Evolutionary conservation across 2,797 vertebrate species (phyloP).

Genomic region (Myotis myotis): DNA sequence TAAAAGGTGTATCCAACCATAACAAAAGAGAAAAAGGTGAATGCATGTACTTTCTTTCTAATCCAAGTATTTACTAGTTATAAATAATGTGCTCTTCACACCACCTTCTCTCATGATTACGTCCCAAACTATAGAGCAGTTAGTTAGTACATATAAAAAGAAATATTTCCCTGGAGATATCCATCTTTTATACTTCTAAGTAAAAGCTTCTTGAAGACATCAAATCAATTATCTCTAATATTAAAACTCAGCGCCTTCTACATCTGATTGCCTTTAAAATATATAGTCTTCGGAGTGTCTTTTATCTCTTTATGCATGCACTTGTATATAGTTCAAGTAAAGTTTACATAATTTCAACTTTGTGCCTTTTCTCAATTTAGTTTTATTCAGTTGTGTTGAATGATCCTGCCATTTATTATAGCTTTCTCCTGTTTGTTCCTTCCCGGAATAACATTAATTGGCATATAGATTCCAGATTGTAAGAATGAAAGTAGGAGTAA

Average conservation of each 20-base stretch:
- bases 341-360: not conserved
- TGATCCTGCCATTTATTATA: not conserved
- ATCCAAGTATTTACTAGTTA: not conserved
- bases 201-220: not conserved
- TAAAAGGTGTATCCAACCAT: not conserved
- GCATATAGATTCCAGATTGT: not conserved
- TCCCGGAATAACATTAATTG: slow-evolving; percentile 36
- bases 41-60: not conserved
- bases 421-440: not conserved
- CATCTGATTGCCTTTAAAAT: not conserved
- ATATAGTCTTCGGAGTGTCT: not conserved
- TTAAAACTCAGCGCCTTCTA: not conserved
- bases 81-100: not conserved
- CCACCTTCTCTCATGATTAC: not conserved
- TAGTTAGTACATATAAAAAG: not conserved
- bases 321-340: not conserved
- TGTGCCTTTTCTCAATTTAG: not conserved
- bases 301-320: not conserved
- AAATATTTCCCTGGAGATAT: not conserved
- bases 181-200: not conserved
- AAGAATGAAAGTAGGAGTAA: not conserved
- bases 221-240: not conserved
- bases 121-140: not conserved
- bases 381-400: slow-evolving; percentile 3
- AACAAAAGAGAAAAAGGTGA: not conserved